A percentile compares a stretch with the other conserved stretches of the same genome.
These are phyloP conservation scores for Trachymyrmex cornetzi DNA, from an alignment of 1,140 invertebrate genomes.

Conservation along the genomic window DNA sequence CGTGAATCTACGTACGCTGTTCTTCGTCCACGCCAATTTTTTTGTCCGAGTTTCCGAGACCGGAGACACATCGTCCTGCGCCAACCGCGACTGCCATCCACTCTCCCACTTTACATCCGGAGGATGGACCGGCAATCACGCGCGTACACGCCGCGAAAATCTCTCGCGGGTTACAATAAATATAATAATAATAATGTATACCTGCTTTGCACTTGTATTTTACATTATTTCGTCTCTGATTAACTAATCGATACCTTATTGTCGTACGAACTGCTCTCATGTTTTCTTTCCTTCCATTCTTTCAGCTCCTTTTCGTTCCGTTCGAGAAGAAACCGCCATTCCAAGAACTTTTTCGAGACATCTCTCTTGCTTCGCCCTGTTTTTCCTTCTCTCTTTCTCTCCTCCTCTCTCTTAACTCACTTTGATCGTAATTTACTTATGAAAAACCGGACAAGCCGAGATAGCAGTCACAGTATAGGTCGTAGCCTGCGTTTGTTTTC, in stretches of 20 bases:
- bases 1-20: not conserved
- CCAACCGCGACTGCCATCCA: not conserved
- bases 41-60: slow-evolving; percentile 1
- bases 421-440: slow-evolving; percentile 43
- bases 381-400: not conserved
- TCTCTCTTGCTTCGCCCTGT: not conserved
- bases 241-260: slow-evolving; percentile 87
- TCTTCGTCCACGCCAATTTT: slow-evolving; percentile 67
- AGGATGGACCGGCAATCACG: slow-evolving; percentile 31
- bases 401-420: not conserved
- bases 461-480: slow-evolving; percentile 1
- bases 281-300: slow-evolving; percentile 49
- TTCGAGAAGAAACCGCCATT: slow-evolving; percentile 41
- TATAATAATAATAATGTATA: slow-evolving; percentile 82
- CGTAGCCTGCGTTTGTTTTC: not conserved
- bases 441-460: slow-evolving; percentile 23
- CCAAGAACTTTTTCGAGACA: not conserved
- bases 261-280: slow-evolving; percentile 86
- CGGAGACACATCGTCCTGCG: slow-evolving; percentile 20
- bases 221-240: slow-evolving; percentile 84
- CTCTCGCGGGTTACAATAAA: slow-evolving; percentile 82
- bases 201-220: slow-evolving; percentile 85
- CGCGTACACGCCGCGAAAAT: slow-evolving; percentile 20
- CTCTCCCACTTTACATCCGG: not conserved
- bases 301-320: not conserved